phyloP scores from a whole-genome alignment of 2,797 vertebrate genomes.

The Agapornis canus region DNA sequence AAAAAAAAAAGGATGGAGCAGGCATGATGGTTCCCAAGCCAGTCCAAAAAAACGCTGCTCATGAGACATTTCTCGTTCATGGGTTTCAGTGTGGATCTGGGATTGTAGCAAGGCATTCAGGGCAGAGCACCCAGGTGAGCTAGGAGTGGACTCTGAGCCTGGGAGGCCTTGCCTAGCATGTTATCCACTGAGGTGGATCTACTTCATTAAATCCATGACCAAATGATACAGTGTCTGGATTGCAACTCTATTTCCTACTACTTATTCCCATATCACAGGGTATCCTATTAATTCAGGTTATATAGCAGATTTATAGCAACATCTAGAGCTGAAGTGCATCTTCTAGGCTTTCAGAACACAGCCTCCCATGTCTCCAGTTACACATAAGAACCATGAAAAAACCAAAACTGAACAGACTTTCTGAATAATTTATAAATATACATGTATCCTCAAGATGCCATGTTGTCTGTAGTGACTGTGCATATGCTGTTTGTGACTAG shows the following conservation, averaged over 20 bases:
- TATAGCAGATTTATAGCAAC: background rate
- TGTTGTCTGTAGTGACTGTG: background rate
- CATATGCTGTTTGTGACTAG: background rate
- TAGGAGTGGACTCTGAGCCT: background rate
- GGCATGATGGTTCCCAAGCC: background rate
- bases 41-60: background rate
- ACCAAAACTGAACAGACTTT: background rate
- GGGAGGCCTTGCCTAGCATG: rapidly evolving
- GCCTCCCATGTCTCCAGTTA: background rate
- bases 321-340: background rate
- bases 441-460: background rate
- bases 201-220: background rate
- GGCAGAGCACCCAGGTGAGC: background rate
- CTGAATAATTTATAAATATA: background rate
- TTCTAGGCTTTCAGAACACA: background rate
- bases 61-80: rapidly evolving
- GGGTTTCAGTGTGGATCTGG: background rate
- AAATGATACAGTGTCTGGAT: background rate
- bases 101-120: background rate
- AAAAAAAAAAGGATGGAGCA: background rate
- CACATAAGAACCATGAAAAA: background rate
- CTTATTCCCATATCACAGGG: background rate
- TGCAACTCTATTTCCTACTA: background rate
- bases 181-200: background rate
- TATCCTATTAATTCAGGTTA: background rate